phyloP scores from a whole-genome alignment of 2,113 vertebrate species.

The Tyrannus savana region DNA sequence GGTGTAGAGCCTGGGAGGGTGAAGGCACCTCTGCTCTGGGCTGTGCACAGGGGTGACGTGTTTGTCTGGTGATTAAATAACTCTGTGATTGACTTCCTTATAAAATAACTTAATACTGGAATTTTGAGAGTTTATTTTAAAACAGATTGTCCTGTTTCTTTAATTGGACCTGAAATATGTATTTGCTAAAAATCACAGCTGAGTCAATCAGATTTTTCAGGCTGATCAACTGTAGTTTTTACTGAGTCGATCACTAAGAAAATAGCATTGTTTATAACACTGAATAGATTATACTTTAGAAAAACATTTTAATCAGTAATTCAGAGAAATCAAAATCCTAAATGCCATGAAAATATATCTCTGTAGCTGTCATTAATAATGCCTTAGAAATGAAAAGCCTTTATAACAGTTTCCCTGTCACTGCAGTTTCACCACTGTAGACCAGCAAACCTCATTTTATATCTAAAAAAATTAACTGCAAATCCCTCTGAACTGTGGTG shows the following conservation, averaged over 20 bases:
- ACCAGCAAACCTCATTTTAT: conserved; percentile 56
- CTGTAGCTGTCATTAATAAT: not conserved
- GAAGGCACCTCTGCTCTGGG: not conserved
- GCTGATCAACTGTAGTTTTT: not conserved
- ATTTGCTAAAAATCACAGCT: not conserved
- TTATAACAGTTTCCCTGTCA: conserved; percentile 34
- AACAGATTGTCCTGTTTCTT: not conserved
- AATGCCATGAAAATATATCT: conserved; percentile 3
- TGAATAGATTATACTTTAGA: not conserved
- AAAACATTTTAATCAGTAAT: not conserved
- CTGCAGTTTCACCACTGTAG: conserved; percentile 59
- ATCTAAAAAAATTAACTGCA: conserved; percentile 63
- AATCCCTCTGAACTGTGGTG: conserved; percentile 72
- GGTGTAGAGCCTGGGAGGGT: not conserved
- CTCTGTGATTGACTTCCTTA: not conserved
- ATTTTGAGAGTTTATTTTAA: not conserved
- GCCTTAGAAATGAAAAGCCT: conserved; percentile 14
- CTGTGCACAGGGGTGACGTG: not conserved
- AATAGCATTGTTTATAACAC: not conserved
- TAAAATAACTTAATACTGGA: not conserved
- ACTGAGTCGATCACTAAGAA: not conserved
- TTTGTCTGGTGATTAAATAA: not conserved
- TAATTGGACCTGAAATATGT: not conserved
- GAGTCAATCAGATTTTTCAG: not conserved
- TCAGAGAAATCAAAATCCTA: conserved; percentile 15